phyloP scores from a whole-genome alignment of 2,888 invertebrate species.

The Chloroclysta siterata region DNA sequence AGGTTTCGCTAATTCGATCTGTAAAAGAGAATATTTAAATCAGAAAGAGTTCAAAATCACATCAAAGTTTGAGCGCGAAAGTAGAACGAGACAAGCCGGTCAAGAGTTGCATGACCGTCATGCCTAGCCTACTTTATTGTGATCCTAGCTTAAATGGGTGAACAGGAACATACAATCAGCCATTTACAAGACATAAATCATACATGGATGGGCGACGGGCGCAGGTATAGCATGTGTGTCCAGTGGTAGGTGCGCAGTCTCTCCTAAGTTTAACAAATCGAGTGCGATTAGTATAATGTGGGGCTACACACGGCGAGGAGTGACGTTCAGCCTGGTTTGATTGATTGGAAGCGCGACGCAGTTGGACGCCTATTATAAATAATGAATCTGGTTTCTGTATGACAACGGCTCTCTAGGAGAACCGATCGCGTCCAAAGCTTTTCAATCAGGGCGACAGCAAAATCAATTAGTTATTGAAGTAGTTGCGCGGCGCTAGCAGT shows the following conservation, averaged over 20 bases:
- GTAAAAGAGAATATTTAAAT: background rate
- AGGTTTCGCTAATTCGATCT: no score
- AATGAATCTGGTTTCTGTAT: conserved; percentile 42
- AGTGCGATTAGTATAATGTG: conserved; percentile 25
- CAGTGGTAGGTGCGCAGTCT: conserved; percentile 19
- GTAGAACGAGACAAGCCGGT: conserved; percentile 32
- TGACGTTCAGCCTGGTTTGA: conserved; percentile 43
- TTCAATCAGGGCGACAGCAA: conserved; percentile 46
- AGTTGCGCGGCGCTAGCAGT: conserved; percentile 47
- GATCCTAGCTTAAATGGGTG: conserved; percentile 62
- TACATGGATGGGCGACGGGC: conserved; percentile 18
- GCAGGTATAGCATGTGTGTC: background rate
- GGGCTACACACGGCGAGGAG: conserved; percentile 28
- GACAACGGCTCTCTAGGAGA: conserved; percentile 37
- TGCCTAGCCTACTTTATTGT: conserved; percentile 67
- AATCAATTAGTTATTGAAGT: conserved; percentile 48
- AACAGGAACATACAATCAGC: conserved; percentile 56
- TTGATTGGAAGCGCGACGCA: conserved; percentile 45
- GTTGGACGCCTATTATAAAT: conserved; percentile 42
- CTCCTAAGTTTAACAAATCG: conserved; percentile 27
- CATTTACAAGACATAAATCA: conserved; percentile 53
- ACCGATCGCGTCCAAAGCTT: conserved; percentile 32
- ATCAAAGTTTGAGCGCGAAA: conserved; percentile 41
- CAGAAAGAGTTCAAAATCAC: conserved; percentile 17
- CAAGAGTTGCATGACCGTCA: conserved; percentile 64